These are phyloP conservation scores for Caenorhabditis tropicalis DNA, from an alignment of 1,140 invertebrate genomes.

Conservation along the genomic window DNA sequence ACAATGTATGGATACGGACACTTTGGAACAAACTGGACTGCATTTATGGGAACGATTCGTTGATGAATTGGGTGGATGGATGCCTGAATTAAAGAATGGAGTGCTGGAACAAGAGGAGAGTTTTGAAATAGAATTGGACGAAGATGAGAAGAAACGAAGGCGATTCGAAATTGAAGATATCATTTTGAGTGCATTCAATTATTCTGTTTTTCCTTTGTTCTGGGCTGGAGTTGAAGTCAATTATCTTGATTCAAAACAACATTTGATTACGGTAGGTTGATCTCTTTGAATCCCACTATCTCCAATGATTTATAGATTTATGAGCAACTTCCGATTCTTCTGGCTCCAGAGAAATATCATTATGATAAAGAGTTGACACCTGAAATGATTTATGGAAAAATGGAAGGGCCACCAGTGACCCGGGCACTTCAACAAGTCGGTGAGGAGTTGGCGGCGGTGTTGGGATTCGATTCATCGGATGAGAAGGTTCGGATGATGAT, in stretches of 20 bases:
- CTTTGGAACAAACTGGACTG: conserved; percentile 3
- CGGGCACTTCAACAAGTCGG: neutral
- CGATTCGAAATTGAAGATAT: conserved; percentile 20
- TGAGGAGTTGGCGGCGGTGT: conserved; percentile 6
- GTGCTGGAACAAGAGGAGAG: conserved; percentile 11
- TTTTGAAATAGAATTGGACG: conserved; percentile 23
- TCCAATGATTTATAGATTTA: conserved; percentile 33
- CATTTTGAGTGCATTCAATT: conserved; percentile 27
- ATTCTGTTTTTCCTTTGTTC: conserved; percentile 44
- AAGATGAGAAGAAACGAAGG: conserved; percentile 29
- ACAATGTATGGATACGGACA: conserved; percentile 30
- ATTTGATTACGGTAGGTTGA: conserved; percentile 38
- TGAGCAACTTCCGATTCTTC: conserved; percentile 26
- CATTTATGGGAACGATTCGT: conserved; percentile 9
- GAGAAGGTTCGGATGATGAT: conserved; percentile 23
- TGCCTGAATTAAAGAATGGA: conserved; percentile 37
- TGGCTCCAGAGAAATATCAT: conserved; percentile 13
- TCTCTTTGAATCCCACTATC: neutral
- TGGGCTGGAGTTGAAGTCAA: conserved; percentile 44
- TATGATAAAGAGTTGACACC: conserved; percentile 9
- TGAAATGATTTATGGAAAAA: conserved; percentile 14
- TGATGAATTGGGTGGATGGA: conserved; percentile 42
- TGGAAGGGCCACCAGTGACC: neutral
- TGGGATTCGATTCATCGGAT: conserved; percentile 24
- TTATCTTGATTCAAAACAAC: conserved; percentile 35